These are phyloP conservation scores for Lordiphosa andalusiaca DNA, from an alignment of 2,888 invertebrate genomes.

Conservation along the genomic window DNA sequence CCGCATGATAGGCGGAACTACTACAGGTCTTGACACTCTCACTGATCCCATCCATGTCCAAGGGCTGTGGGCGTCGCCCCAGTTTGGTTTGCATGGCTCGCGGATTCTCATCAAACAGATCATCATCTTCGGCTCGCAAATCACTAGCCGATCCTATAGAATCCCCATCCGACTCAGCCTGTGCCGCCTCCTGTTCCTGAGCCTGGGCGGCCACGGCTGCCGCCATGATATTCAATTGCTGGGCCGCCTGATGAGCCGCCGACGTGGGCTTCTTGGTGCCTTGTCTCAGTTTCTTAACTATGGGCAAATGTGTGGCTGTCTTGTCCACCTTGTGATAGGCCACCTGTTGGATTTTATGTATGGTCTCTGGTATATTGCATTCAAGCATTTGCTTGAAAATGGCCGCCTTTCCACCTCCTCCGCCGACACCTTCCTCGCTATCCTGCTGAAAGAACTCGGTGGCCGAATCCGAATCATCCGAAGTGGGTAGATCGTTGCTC, in stretches of 20 bases:
- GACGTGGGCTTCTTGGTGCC: conserved; percentile 74
- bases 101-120: conserved; percentile 80
- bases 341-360: conserved; percentile 81
- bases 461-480: conserved; percentile 81
- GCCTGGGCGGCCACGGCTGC: conserved; percentile 65
- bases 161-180: conserved; percentile 81
- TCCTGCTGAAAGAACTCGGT: conserved; percentile 79
- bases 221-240: conserved; percentile 68
- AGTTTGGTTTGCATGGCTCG: conserved; percentile 73
- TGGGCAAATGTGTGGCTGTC: conserved; percentile 77
- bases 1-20: conserved; percentile 87
- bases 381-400: conserved; percentile 79
- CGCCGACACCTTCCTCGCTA: conserved; percentile 51
- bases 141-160: conserved; percentile 88
- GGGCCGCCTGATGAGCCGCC: conserved; percentile 76
- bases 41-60: conserved; percentile 82
- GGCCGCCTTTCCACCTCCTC: conserved; percentile 70
- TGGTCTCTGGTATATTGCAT: conserved; percentile 82
- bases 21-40: conserved; percentile 85
- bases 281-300: conserved; percentile 81
- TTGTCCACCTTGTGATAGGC: conserved; percentile 82
- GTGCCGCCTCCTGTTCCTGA: conserved; percentile 46
- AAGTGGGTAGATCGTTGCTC: conserved; percentile 83
- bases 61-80: conserved; percentile 63
- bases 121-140: conserved; percentile 82